phyloP scores from a whole-genome alignment of 2,888 invertebrate species.

The Tupiocoris notatus region DNA sequence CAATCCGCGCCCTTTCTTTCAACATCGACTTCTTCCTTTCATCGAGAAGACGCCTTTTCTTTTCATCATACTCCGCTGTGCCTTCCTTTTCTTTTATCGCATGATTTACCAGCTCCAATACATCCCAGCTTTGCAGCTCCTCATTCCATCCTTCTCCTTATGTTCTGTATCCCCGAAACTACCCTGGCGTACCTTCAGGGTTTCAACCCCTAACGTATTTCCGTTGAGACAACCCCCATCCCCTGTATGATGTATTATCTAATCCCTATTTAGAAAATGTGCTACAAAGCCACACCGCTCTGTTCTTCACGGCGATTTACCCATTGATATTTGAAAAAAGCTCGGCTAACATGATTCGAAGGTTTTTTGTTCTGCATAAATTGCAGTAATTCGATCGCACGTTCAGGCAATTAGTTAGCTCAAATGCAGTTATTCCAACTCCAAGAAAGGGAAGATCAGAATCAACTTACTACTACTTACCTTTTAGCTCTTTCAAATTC shows the following conservation, averaged over 20 bases:
- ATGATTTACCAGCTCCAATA: slow-evolving; percentile 44
- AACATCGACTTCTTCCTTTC: slow-evolving; percentile 5
- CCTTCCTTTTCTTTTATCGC: slow-evolving; percentile 35
- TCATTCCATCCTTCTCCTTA: not conserved
- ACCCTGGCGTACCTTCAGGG: not conserved
- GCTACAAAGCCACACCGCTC: not conserved
- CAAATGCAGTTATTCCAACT: too few species aligned
- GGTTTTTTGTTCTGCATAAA: too few species aligned
- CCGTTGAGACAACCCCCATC: not conserved
- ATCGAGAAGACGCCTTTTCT: slow-evolving; percentile 11
- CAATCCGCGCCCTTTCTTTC: not conserved
- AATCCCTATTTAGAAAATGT: not conserved
- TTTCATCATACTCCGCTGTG: slow-evolving; percentile 10
- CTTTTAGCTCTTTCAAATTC: too few species aligned
- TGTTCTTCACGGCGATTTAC: not conserved
- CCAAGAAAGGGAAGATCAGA: too few species aligned
- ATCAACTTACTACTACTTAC: too few species aligned
- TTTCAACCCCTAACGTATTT: not conserved
- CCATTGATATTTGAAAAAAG: too few species aligned
- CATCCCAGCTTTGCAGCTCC: too few species aligned
- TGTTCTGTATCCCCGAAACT: not conserved
- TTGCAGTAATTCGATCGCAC: too few species aligned
- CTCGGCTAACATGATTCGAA: too few species aligned
- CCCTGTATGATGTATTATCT: not conserved
- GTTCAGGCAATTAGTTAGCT: too few species aligned